phyloP scores from a whole-genome alignment of 2,888 invertebrate species.

The Synergus laeviventris region DNA sequence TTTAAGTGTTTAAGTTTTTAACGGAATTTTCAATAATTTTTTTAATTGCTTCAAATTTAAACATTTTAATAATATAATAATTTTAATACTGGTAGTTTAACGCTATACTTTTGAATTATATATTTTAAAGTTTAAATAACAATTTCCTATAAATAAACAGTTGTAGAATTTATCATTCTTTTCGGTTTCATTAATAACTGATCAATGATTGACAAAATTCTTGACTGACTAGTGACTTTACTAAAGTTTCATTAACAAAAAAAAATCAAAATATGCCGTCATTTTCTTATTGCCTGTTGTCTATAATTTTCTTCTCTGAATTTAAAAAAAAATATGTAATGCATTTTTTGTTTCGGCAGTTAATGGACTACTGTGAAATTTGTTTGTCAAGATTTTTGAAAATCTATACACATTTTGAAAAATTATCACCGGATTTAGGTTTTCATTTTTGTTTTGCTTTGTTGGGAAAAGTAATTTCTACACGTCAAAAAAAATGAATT shows the following conservation, averaged over 20 bases:
- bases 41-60: neutral
- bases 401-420: too few species aligned
- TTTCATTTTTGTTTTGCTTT: too few species aligned
- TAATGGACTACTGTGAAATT: neutral
- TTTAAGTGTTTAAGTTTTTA: neutral
- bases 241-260: neutral
- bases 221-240: neutral
- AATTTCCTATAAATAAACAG: neutral
- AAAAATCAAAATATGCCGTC: neutral
- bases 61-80: too few species aligned
- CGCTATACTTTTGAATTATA: neutral
- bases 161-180: neutral
- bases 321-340: too few species aligned
- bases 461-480: too few species aligned
- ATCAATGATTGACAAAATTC: neutral
- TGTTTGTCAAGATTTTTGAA: too few species aligned
- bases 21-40: neutral
- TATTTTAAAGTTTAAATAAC: too few species aligned
- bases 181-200: neutral
- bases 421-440: too few species aligned
- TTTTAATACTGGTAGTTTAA: too few species aligned
- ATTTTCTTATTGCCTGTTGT: neutral
- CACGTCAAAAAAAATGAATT: too few species aligned
- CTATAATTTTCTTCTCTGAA: neutral
- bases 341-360: neutral